These are phyloP conservation scores for Barnardius zonarius DNA, from an alignment of 2,113 vertebrate species.

Conservation along the genomic window DNA sequence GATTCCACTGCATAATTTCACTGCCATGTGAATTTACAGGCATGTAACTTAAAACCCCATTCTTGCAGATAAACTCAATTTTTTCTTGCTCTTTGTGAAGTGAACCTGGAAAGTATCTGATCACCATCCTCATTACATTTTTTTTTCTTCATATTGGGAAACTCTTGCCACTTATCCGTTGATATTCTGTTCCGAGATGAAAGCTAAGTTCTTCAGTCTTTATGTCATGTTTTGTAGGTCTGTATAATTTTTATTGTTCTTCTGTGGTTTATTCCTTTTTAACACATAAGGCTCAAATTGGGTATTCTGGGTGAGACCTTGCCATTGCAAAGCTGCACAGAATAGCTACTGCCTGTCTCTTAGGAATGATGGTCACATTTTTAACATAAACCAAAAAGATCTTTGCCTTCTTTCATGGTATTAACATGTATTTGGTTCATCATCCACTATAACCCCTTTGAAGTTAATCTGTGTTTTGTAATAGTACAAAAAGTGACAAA, in stretches of 20 bases:
- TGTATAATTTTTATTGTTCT: background rate
- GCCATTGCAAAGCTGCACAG: background rate
- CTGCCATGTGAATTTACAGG: background rate
- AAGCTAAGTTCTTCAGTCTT: background rate
- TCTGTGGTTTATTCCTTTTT: background rate
- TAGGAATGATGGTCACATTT: background rate
- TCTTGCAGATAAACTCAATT: background rate
- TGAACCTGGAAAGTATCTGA: background rate
- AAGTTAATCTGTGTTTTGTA: background rate
- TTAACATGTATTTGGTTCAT: background rate
- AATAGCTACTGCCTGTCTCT: background rate
- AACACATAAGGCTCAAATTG: background rate
- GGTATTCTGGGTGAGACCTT: background rate
- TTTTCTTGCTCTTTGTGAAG: background rate
- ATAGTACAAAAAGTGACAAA: background rate
- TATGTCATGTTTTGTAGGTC: background rate
- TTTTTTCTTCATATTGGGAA: background rate
- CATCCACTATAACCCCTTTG: background rate
- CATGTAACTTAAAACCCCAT: background rate
- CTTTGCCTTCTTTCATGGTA: background rate
- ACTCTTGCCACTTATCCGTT: background rate
- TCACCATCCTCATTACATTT: background rate
- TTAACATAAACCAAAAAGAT: background rate
- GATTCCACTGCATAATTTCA: constrained; percentile 10
- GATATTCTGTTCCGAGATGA: background rate